Conservation (phyloP, 2,113 vertebrate genomes). For the Neotoma lepida region DNA sequence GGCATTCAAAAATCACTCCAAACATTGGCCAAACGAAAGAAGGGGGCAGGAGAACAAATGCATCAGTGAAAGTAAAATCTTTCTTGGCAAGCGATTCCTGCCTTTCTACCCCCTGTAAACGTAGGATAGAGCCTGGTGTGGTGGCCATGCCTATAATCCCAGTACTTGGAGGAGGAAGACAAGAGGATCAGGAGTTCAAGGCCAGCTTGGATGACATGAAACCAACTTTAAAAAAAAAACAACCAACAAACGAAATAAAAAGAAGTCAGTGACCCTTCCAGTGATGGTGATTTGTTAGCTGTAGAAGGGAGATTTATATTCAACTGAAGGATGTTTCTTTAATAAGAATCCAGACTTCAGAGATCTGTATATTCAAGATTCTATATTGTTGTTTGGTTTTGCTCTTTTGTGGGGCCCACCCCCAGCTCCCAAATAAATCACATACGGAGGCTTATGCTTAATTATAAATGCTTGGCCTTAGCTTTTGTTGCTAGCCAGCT, state of each 20-base stretch:
- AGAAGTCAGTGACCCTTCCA: constrained; percentile 55
- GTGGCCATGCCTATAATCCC: not conserved
- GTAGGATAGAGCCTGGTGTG: constrained; percentile 53
- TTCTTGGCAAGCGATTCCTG: constrained; percentile 19
- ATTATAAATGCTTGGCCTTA: too few species aligned
- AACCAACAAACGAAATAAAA: too few species aligned
- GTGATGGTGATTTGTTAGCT: constrained; percentile 69
- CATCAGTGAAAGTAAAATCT: constrained; percentile 57
- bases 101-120: constrained; percentile 35
- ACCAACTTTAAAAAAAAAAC: not conserved
- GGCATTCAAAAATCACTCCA: constrained; percentile 27
- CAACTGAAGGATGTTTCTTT: constrained; percentile 73
- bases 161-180: not conserved
- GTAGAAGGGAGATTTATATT: constrained; percentile 68
- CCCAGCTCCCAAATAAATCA: too few species aligned
- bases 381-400: too few species aligned
- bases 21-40: not conserved
- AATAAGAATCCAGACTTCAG: constrained; percentile 62
- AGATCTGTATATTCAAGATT: constrained; percentile 55
- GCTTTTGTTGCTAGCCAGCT: too few species aligned
- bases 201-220: not conserved
- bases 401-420: too few species aligned
- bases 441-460: too few species aligned
- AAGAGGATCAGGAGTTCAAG: not conserved
- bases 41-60: not conserved